Conservation (phyloP, 2,113 vertebrate genomes). For the Microcebus griseorufus region DNA sequence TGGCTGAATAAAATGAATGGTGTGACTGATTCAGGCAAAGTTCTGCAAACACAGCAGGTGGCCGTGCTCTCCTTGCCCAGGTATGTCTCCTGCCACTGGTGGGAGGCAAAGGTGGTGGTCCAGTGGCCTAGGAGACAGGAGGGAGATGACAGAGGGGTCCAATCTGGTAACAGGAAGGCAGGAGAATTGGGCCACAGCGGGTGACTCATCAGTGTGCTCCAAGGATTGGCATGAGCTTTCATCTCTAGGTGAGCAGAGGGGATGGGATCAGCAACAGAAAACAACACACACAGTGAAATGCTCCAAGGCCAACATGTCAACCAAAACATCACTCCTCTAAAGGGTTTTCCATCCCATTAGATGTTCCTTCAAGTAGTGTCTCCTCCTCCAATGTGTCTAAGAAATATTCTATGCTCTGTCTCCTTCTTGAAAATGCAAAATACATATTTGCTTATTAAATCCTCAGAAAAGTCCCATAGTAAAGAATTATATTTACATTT, state of each 20-base stretch:
- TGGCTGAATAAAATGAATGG: neutral
- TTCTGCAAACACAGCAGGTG: neutral
- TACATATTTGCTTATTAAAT: neutral
- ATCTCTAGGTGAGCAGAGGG: neutral
- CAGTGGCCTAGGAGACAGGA: neutral
- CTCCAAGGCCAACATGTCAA: neutral
- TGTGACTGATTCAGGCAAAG: neutral
- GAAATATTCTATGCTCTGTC: neutral
- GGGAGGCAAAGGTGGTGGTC: neutral
- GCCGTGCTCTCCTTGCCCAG: accelerated
- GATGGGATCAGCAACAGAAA: neutral
- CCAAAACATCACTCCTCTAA: neutral
- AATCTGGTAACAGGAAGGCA: neutral
- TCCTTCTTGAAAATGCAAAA: neutral
- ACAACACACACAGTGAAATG: neutral
- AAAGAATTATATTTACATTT: neutral
- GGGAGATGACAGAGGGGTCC: neutral
- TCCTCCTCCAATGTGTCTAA: neutral
- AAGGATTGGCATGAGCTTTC: neutral
- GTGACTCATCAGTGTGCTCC: neutral
- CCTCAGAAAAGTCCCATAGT: neutral
- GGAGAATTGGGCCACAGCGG: neutral
- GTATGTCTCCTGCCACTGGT: neutral
- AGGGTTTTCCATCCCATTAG: neutral
- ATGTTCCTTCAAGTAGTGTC: neutral